Percentiles rank a stretch among this genome's conserved stretches.
Conservation (phyloP, 1,140 invertebrate species). For the Laupala kohalensis region DNA sequence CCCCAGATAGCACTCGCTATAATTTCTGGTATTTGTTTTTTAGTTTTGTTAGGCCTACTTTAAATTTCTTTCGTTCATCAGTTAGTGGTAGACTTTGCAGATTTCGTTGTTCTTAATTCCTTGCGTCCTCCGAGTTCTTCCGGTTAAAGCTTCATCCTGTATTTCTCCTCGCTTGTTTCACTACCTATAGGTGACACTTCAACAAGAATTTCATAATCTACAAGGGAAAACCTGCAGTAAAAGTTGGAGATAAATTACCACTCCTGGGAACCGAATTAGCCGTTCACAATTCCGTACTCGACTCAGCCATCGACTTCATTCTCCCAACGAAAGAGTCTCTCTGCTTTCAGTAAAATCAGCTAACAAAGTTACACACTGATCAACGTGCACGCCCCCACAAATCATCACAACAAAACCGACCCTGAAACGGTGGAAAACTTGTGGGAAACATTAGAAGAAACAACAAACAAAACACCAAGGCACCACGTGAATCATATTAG, state of each 20-base stretch:
- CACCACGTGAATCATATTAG: slow-evolving; percentile 8
- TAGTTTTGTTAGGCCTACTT: too few species aligned
- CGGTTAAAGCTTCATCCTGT: too few species aligned
- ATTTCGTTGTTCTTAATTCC: too few species aligned
- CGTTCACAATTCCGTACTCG: slow-evolving; percentile 7
- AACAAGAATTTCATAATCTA: slow-evolving; percentile 10
- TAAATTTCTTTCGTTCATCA: too few species aligned
- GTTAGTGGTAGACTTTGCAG: too few species aligned
- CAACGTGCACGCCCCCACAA: slow-evolving; percentile 12
- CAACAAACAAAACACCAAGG: slow-evolving; percentile 9
- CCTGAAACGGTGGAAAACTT: slow-evolving; percentile 12
- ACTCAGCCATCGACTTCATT: slow-evolving; percentile 12
- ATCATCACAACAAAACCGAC: slow-evolving; percentile 11
- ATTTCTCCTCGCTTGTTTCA: too few species aligned
- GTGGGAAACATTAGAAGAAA: slow-evolving; percentile 14
- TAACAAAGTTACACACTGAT: slow-evolving; percentile 15
- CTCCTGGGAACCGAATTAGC: slow-evolving; percentile 13
- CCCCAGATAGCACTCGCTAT: too few species aligned
- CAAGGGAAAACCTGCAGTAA: too few species aligned
- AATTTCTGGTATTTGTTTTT: too few species aligned
- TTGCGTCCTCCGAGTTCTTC: too few species aligned
- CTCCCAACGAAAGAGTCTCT: slow-evolving; percentile 14
- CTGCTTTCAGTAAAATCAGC: slow-evolving; percentile 8
- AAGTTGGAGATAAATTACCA: slow-evolving; percentile 6
- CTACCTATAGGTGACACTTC: too few species aligned